These are phyloP conservation scores for Monoplex corrugatus DNA, from an alignment of 2,888 invertebrate species.

Conservation along the genomic window DNA sequence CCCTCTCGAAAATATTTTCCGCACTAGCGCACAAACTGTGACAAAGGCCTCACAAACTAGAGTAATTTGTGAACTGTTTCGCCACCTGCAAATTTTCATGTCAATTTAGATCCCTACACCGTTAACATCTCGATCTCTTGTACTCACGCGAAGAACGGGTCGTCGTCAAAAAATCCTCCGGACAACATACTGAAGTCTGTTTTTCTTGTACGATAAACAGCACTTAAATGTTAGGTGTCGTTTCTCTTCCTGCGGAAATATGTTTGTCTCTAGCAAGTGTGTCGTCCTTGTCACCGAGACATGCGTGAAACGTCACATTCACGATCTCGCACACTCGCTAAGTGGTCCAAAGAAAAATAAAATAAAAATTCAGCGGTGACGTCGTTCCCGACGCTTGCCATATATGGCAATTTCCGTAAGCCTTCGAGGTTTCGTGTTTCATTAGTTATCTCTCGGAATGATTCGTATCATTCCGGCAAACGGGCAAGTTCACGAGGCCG, in stretches of 20 bases:
- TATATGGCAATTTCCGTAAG: slow-evolving; percentile 46
- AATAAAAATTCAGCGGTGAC: not conserved
- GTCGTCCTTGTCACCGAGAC: slow-evolving; percentile 49
- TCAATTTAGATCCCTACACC: not conserved
- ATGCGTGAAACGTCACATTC: slow-evolving; percentile 53
- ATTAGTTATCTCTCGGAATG: no score
- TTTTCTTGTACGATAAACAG: not conserved
- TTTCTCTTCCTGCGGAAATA: not conserved
- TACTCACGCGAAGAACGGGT: slow-evolving; percentile 76
- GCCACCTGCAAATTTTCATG: slow-evolving; percentile 11
- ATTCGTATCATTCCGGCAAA: not conserved
- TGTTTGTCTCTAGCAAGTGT: not conserved
- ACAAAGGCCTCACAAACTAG: not conserved
- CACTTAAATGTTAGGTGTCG: not conserved
- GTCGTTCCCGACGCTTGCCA: slow-evolving; percentile 30
- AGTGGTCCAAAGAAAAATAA: not conserved
- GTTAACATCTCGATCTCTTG: not conserved
- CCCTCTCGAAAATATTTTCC: not conserved
- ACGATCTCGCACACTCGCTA: not conserved
- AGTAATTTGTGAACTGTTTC: not conserved
- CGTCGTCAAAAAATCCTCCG: slow-evolving; percentile 68
- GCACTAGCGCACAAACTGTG: no score
- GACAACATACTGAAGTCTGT: slow-evolving; percentile 63
- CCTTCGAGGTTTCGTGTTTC: not conserved
- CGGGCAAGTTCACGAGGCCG: no score